Evolutionary conservation across 2,113 vertebrate species (phyloP), one percentile per base, ranked within the genome.

Genomic region (Vulpes ferrilata): DNA sequence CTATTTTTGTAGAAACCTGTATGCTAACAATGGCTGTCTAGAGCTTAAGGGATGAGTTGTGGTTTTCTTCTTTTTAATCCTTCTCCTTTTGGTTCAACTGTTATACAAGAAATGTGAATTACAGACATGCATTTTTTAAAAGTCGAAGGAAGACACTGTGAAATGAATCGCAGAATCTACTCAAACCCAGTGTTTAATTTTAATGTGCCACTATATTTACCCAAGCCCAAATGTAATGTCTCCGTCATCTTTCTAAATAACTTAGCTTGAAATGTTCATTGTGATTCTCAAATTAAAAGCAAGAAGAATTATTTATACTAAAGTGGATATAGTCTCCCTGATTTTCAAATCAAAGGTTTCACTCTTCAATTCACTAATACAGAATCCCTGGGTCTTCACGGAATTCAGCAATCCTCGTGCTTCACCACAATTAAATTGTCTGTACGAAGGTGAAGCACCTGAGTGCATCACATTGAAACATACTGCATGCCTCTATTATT

Each of bases 191-290:
- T 81, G 90, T 97, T 97, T 97, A 96, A 98, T 97, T 98, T 97
- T 95, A 98, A 96, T 89, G 69, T 94, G 95, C 76, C 92, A 95
- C 92, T 98, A 93, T 96, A 96, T 98, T 97, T 98, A 97, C 80
- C 92, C 94, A 96, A 95, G 94, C 90, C 94, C 96, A 97, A 98
- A 96, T 97, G 53, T 96, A 98, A 96, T 95, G 96, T 92, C 79
- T 87, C 90, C 59, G 69, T 96, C 92, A 96, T 98, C 95, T 92
- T 97, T 97, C 92, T 95, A 97, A 98, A 97, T 97, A 95, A 91
- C 90, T 96, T 83, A 76, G 80, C 87, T 97, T 90, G 17, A 96
- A 97, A 96, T 95, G 90, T 78, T 95, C 76, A 95, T 95, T 91
- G 84, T 94, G 93, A 84, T 90, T 95, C 96, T 96, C 88, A 96